These are phyloP conservation scores for Drosophila formosana DNA, from an alignment of 2,888 invertebrate species.

Conservation along the genomic window DNA sequence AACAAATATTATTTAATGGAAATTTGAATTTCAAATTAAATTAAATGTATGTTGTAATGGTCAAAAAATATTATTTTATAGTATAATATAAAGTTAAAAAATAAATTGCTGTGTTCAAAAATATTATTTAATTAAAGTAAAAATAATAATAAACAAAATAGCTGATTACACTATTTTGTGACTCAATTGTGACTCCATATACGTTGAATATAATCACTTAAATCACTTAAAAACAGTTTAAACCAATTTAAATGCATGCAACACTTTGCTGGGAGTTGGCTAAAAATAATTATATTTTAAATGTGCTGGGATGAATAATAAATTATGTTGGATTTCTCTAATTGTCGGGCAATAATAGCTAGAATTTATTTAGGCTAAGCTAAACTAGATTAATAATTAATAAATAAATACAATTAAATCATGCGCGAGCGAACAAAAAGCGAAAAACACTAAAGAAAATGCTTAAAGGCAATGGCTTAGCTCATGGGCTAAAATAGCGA, in stretches of 20 bases:
- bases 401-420: constrained; percentile 55
- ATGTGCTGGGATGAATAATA: constrained; percentile 7
- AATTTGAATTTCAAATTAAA: no score
- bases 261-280: neutral
- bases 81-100: neutral
- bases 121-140: no score
- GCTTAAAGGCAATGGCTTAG: constrained; percentile 18
- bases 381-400: constrained; percentile 36
- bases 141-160: no score
- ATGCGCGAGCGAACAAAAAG: constrained; percentile 41
- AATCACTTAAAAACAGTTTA: constrained; percentile 5
- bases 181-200: constrained; percentile 26
- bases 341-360: constrained; percentile 35
- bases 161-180: constrained; percentile 12
- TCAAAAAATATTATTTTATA: no score
- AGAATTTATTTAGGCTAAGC: constrained; percentile 26
- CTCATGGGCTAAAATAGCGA: constrained; percentile 58
- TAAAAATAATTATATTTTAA: constrained; percentile 14
- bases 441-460: constrained; percentile 34
- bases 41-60: no score
- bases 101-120: neutral
- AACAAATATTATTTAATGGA: no score
- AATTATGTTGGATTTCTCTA: constrained; percentile 70
- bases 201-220: constrained; percentile 11
- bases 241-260: constrained; percentile 3